These are phyloP conservation scores for Steromphala cineraria DNA, from an alignment of 2,888 invertebrate species.

Conservation along the genomic window DNA sequence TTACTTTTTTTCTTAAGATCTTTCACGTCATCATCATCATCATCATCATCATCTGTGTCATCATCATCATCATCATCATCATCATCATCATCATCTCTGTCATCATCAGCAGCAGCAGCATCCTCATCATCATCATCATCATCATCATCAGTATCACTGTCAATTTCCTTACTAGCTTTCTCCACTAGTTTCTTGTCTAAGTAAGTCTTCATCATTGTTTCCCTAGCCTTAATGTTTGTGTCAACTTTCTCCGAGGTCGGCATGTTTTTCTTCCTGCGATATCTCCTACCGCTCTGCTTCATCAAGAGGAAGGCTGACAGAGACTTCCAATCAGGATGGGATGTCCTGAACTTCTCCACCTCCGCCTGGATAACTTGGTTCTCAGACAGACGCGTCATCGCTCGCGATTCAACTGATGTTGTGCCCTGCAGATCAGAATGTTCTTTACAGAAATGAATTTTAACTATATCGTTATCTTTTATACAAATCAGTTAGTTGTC, in stretches of 20 bases:
- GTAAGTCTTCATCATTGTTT: constrained; percentile 51
- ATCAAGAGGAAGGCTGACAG: constrained; percentile 64
- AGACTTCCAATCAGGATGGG: constrained; percentile 69
- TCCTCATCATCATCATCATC: constrained; percentile 10
- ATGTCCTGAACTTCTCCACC: constrained; percentile 56
- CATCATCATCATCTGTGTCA: neutral
- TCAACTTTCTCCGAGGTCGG: constrained; percentile 37
- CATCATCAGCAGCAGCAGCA: constrained; percentile 16
- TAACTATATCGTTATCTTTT: too few relatives aligned
- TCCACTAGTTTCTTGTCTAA: constrained; percentile 45
- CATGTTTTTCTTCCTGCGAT: constrained; percentile 53
- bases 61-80: neutral
- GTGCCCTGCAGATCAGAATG: constrained; percentile 28
- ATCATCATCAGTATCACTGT: constrained; percentile 19
- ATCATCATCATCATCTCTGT: constrained; percentile 5
- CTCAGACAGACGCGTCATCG: constrained; percentile 57
- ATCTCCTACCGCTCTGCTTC: constrained; percentile 65
- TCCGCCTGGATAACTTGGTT: constrained; percentile 48
- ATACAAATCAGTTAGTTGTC: too few relatives aligned
- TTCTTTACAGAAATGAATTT: too few relatives aligned
- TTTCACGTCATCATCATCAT: neutral
- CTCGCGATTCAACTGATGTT: constrained; percentile 42
- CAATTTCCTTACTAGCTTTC: neutral
- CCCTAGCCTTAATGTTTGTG: constrained; percentile 52
- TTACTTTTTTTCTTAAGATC: neutral